These are phyloP conservation scores for Brachymystax lenok DNA, from an alignment of 2,797 vertebrate genomes.

Conservation along the genomic window DNA sequence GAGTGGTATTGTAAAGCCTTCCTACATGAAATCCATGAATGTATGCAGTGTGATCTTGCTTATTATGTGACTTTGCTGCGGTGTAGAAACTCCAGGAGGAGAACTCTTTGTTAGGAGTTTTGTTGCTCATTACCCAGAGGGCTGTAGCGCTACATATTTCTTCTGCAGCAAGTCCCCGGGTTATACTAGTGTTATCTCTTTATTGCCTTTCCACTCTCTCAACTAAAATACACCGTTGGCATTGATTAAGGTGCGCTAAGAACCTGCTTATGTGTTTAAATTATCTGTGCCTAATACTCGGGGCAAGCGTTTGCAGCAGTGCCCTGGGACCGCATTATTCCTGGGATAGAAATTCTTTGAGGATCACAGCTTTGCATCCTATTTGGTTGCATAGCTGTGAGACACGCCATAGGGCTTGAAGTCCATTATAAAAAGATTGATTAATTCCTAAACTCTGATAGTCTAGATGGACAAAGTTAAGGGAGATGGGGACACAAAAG, in stretches of 20 bases:
- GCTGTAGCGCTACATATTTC: slow-evolving; percentile 71
- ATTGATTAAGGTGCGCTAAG: slow-evolving; percentile 81
- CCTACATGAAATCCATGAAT: slow-evolving; percentile 14
- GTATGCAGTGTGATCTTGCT: slow-evolving; percentile 54
- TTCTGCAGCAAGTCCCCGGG: slow-evolving; percentile 75
- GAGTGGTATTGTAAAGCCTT: neutral
- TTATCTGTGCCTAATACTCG: slow-evolving; percentile 77
- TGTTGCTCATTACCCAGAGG: slow-evolving; percentile 78
- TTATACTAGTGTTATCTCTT: slow-evolving; percentile 77
- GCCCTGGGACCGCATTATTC: slow-evolving; percentile 78
- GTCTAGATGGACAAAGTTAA: slow-evolving; percentile 66
- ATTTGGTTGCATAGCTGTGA: slow-evolving; percentile 76
- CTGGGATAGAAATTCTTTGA: slow-evolving; percentile 79
- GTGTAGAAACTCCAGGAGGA: slow-evolving; percentile 67
- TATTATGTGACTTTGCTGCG: slow-evolving; percentile 68
- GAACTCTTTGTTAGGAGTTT: slow-evolving; percentile 81
- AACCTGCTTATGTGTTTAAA: slow-evolving; percentile 84
- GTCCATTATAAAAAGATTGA: slow-evolving; percentile 79
- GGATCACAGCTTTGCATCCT: slow-evolving; percentile 82
- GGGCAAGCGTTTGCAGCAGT: slow-evolving; percentile 73
- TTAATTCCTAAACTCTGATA: slow-evolving; percentile 76
- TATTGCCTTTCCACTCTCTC: slow-evolving; percentile 68
- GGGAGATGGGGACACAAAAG: slow-evolving; percentile 55
- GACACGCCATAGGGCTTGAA: slow-evolving; percentile 71
- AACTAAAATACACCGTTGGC: slow-evolving; percentile 74